A percentile compares a stretch with the other conserved stretches of the same genome.
phyloP scores from a whole-genome alignment of 2,888 invertebrate genomes.

The Seira sanloemensis region DNA sequence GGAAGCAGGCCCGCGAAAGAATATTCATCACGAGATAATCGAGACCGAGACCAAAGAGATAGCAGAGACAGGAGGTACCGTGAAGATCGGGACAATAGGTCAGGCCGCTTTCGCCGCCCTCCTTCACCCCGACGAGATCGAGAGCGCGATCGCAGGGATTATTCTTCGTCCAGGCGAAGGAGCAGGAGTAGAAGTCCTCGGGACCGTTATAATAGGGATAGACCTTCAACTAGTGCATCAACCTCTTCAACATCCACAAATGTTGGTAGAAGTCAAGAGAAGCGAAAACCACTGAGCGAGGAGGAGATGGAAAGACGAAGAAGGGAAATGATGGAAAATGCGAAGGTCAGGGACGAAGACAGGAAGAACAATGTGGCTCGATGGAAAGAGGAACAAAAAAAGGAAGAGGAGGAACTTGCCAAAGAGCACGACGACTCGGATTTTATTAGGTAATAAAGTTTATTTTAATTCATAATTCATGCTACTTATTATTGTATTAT shows the following conservation, averaged over 20 bases:
- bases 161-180: background rate
- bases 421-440: slow-evolving; percentile 73
- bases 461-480: background rate
- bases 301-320: slow-evolving; percentile 84
- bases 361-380: slow-evolving; percentile 76
- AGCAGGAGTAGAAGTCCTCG: slow-evolving; percentile 45
- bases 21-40: slow-evolving; percentile 11
- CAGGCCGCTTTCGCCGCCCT: background rate
- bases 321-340: slow-evolving; percentile 90
- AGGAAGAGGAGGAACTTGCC: slow-evolving; percentile 75
- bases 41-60: slow-evolving; percentile 20
- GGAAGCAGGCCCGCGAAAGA: slow-evolving; percentile 12
- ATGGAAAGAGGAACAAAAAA: slow-evolving; percentile 76
- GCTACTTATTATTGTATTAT: too few relatives aligned
- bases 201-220: background rate
- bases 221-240: slow-evolving; percentile 21
- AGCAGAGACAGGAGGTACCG: background rate
- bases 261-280: background rate
- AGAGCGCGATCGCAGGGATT: background rate
- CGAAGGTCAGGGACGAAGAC: slow-evolving; percentile 78
- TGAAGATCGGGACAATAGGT: background rate
- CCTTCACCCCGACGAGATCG: slow-evolving; percentile 17
- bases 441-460: slow-evolving; percentile 74
- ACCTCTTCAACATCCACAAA: slow-evolving; percentile 6
- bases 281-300: slow-evolving; percentile 75